phyloP scores from a whole-genome alignment of 2,797 vertebrate species.

The Alosa sapidissima region DNA sequence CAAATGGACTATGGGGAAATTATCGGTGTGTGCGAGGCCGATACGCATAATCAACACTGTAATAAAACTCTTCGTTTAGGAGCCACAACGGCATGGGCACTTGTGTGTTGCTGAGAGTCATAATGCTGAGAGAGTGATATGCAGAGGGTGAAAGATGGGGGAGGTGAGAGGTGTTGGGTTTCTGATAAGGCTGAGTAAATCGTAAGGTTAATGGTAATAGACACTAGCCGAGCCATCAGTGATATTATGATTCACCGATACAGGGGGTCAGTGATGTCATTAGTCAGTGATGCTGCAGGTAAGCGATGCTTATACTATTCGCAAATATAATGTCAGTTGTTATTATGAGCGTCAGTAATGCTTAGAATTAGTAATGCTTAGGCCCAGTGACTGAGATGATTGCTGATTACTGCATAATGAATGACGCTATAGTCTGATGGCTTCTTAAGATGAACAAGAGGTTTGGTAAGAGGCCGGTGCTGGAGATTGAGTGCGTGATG shows the following conservation, averaged over 20 bases:
- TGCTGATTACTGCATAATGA: not conserved
- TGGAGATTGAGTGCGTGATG: not conserved
- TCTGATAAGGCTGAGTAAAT: not conserved
- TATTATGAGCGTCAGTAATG: not conserved
- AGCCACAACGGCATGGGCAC: not conserved
- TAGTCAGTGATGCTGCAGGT: not conserved
- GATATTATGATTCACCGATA: not conserved
- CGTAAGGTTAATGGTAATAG: not conserved
- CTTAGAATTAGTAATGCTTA: not conserved
- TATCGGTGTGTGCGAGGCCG: not conserved
- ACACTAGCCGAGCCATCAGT: not conserved
- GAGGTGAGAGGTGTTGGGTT: not conserved
- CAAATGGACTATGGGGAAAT: not conserved
- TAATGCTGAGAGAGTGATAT: not conserved
- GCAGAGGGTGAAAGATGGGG: not conserved
- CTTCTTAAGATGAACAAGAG: not conserved
- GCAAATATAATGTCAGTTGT: not conserved
- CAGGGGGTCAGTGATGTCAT: not conserved
- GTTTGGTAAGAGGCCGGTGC: not conserved
- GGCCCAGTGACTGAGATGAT: not conserved
- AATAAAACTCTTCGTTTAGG: not conserved
- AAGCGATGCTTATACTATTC: not conserved
- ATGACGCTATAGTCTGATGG: not conserved
- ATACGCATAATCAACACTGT: not conserved
- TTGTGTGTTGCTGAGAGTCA: not conserved